A percentile compares a stretch with the other conserved stretches of the same genome.
Conservation (phyloP, 2,113 vertebrate genomes). For the Cynoglossus semilaevis region DNA sequence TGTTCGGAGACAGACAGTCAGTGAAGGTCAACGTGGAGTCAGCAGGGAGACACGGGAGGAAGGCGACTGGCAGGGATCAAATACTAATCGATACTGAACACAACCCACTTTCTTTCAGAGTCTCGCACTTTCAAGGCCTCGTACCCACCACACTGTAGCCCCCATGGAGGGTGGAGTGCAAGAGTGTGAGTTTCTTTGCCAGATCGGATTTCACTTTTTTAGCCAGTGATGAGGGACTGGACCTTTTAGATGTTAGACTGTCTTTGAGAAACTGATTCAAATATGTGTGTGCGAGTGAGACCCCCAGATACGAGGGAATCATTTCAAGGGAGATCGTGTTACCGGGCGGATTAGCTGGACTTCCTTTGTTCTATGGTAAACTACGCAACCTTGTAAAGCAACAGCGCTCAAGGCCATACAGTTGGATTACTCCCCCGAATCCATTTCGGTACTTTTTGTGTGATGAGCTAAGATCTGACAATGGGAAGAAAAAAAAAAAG, state of each 20-base stretch:
- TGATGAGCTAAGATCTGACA: constrained; percentile 46
- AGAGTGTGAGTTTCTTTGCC: neutral
- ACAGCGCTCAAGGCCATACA: constrained; percentile 40
- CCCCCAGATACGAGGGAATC: constrained; percentile 66
- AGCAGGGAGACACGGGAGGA: constrained; percentile 56
- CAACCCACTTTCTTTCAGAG: constrained; percentile 27
- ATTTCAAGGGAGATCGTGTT: constrained; percentile 53
- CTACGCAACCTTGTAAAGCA: constrained; percentile 41
- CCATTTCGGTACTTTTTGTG: constrained; percentile 47
- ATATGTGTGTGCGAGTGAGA: constrained; percentile 47
- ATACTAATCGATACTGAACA: constrained; percentile 67
- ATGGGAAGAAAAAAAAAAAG: constrained; percentile 47
- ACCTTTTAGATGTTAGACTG: constrained; percentile 40
- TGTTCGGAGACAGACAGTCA: constrained; percentile 34
- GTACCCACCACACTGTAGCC: constrained; percentile 58
- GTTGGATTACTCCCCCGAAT: constrained; percentile 54
- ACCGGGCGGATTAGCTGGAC: constrained; percentile 44
- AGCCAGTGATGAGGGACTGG: constrained; percentile 26
- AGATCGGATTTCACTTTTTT: constrained; percentile 50
- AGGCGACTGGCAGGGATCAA: constrained; percentile 62
- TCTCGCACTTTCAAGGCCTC: constrained; percentile 45
- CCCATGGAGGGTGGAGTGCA: constrained; percentile 3
- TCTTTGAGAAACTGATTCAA: constrained; percentile 38
- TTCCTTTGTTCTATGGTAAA: constrained; percentile 67
- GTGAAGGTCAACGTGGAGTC: constrained; percentile 64